Base-by-base conservation (phyloP, 2,113 vertebrate species). In the Ictalurus furcatus region DNA sequence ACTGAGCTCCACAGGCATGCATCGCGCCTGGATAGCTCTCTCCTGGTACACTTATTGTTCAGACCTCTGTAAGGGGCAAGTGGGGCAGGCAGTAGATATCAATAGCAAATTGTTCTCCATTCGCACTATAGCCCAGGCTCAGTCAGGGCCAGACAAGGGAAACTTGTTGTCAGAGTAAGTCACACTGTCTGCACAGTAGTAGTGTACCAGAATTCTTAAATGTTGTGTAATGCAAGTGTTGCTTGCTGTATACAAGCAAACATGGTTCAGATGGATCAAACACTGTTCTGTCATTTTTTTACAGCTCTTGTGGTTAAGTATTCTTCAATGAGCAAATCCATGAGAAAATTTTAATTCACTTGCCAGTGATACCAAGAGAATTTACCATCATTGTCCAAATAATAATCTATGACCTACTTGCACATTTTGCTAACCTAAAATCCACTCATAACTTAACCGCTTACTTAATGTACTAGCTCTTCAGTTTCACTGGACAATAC, bases 91-190 rank as follows among this genome's bases (percentile, higher is more conserved):
- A 91, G 83, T 92, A 87, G 88, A 92, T 92, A 91, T 93, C 93
- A 93, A 91, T 93, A 83, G 88, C 73, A 93, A 81, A 94, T 90
- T 94, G 93, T 94, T 89, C 28, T 86, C 56, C 79, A 87, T 86
- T 80, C 86, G 88, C 61, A 93, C 90, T 89, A 87, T 80, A 65
- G 81, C 90, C 84, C 85, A 83, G 85, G 63, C 79, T 83, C 88
- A 88, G 84, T 83, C 23, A 21, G 58, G 28, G 40, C 56, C 89
- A 88, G 61, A 95, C 94, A 95, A 92, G 94, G 92, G 88, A 88
- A 84, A 58, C 81, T 90, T 93, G 91, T 94, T 88, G 80, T 89
- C 78, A 85, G 63, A 59, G 44, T 71, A 86, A 90, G 86, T 80
- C 63, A 69, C 79, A 67, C 54, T 85, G 40, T 54, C 61, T 85